Percentiles rank a stretch among this genome's conserved stretches.
These are phyloP conservation scores for Horisme vitalbata DNA, from an alignment of 2,888 invertebrate species.

Conservation along the genomic window DNA sequence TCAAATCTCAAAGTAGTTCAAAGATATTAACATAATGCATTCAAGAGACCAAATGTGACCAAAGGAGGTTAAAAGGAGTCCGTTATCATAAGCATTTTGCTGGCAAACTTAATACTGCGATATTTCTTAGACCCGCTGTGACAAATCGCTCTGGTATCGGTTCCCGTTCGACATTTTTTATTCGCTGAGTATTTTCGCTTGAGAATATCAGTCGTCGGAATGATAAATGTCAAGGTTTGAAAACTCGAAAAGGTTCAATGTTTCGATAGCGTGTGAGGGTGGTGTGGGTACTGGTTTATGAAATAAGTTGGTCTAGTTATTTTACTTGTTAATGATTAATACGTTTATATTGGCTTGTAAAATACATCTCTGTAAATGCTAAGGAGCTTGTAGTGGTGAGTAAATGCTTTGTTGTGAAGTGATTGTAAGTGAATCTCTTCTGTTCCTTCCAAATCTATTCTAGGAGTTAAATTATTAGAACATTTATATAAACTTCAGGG, in stretches of 20 bases:
- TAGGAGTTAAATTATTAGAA: slow-evolving; percentile 16
- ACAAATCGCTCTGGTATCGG: slow-evolving; percentile 54
- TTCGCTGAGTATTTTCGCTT: slow-evolving; percentile 42
- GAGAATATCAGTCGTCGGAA: slow-evolving; percentile 36
- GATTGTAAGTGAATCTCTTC: not conserved
- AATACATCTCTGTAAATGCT: too few relatives aligned
- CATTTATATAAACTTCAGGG: slow-evolving; percentile 24
- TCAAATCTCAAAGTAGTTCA: slow-evolving; percentile 19
- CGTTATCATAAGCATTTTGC: slow-evolving; percentile 21
- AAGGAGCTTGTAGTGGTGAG: too few relatives aligned
- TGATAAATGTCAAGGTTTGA: slow-evolving; percentile 42
- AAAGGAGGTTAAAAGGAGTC: slow-evolving; percentile 16
- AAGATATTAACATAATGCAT: slow-evolving; percentile 23
- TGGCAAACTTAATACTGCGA: slow-evolving; percentile 25
- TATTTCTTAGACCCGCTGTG: slow-evolving; percentile 45
- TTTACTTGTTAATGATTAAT: not conserved
- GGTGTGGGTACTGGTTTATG: not conserved
- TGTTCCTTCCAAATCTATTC: not conserved
- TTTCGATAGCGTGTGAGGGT: not conserved
- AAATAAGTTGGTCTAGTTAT: slow-evolving; percentile 4
- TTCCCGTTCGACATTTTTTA: slow-evolving; percentile 49
- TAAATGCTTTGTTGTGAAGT: not conserved
- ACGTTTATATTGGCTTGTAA: too few relatives aligned
- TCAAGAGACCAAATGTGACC: slow-evolving; percentile 14
- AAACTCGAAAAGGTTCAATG: slow-evolving; percentile 9